Evolutionary conservation across 2,113 vertebrate species (phyloP).

Genomic region (Aramus guarauna): DNA sequence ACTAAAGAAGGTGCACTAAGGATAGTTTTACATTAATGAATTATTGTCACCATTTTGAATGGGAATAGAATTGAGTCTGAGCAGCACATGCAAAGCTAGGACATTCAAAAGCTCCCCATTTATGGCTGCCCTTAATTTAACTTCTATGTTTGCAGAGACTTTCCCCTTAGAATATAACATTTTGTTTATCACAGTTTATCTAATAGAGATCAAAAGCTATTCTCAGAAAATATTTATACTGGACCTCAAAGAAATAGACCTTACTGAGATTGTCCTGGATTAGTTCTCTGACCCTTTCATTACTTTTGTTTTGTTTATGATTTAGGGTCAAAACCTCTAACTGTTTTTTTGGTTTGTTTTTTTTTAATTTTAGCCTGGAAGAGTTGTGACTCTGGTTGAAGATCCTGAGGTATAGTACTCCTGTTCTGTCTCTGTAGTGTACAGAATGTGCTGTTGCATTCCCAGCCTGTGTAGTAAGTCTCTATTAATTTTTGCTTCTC

Average conservation of each 20-base stretch:
- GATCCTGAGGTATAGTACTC: constrained; percentile 86
- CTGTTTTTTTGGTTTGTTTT: too few species aligned
- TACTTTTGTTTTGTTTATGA: neutral
- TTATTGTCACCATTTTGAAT: neutral
- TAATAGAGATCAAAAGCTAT: neutral
- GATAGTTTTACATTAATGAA: neutral
- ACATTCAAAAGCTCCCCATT: neutral
- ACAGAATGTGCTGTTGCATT: neutral
- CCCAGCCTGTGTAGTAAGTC: neutral
- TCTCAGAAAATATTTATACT: neutral
- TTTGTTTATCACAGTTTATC: neutral
- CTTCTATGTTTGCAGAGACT: neutral
- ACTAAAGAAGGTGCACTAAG: neutral
- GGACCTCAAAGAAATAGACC: neutral
- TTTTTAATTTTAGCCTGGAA: constrained; percentile 84
- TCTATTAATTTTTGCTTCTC: neutral
- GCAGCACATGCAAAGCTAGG: neutral
- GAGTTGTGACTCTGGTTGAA: constrained; percentile 95
- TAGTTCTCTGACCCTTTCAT: neutral
- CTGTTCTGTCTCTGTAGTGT: neutral
- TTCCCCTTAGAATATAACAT: neutral
- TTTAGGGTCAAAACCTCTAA: neutral
- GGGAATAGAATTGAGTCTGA: neutral
- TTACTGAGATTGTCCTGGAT: neutral
- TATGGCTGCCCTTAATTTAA: neutral